Conservation (phyloP, 2,888 invertebrate species). For the Thecophora atra region DNA sequence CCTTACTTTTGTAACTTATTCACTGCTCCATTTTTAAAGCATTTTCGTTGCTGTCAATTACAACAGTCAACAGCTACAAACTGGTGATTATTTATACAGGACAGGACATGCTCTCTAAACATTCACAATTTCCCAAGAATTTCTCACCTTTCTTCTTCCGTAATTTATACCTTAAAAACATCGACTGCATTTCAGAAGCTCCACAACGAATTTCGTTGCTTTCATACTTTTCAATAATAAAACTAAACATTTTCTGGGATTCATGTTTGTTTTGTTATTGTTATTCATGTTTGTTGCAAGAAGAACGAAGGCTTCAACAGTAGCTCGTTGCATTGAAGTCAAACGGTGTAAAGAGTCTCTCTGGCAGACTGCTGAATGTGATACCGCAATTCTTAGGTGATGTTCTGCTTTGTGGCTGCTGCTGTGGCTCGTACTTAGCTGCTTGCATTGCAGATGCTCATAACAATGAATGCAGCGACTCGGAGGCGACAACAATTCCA, state of each 20-base stretch:
- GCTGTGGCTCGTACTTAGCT: slow-evolving; percentile 26
- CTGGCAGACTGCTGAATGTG: slow-evolving; percentile 34
- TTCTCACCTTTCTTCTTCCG: slow-evolving; percentile 8
- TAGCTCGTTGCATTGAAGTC: slow-evolving; percentile 20
- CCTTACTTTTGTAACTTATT: no score
- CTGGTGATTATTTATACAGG: no score
- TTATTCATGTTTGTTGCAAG: background rate
- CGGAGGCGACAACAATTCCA: slow-evolving; percentile 25
- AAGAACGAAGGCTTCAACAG: slow-evolving; percentile 4
- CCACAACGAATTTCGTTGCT: slow-evolving; percentile 16
- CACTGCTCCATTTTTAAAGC: no score
- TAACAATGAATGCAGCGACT: slow-evolving; percentile 22
- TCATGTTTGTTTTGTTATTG: slow-evolving; percentile 28
- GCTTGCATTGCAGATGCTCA: background rate
- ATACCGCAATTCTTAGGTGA: slow-evolving; percentile 27
- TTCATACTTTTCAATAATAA: slow-evolving; percentile 9
- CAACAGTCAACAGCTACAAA: no score
- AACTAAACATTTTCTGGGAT: background rate
- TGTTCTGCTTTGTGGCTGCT: slow-evolving; percentile 39
- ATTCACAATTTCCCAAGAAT: background rate
- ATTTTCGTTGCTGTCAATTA: no score
- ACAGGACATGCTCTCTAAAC: no score
- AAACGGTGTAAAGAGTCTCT: slow-evolving; percentile 16
- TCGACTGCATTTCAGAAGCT: background rate
- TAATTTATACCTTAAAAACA: background rate